phyloP scores from a whole-genome alignment of 2,113 vertebrate species.

The Tamias sibiricus region DNA sequence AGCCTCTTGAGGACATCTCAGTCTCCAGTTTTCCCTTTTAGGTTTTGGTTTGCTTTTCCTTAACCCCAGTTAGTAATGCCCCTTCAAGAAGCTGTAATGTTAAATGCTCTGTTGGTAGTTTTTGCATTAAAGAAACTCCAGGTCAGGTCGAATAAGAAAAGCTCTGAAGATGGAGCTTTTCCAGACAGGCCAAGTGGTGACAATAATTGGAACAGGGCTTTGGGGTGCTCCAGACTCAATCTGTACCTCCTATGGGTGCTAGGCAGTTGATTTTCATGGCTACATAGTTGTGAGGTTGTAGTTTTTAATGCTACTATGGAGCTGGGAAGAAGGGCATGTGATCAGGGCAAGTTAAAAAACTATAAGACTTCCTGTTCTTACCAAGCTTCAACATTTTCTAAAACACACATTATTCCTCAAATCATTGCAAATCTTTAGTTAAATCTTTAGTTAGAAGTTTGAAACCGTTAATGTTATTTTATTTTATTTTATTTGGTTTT shows the following conservation, averaged over 20 bases:
- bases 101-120: not conserved
- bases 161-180: not conserved
- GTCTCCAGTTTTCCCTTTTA: not conserved
- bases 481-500: not conserved
- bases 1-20: not conserved
- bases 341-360: not conserved
- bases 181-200: not conserved
- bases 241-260: not conserved
- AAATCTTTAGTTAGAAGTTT: too few relatives aligned
- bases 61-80: not conserved
- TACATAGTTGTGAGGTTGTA: not conserved
- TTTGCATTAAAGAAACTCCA: not conserved
- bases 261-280: not conserved
- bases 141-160: not conserved
- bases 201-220: not conserved
- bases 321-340: not conserved
- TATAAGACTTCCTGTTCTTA: not conserved
- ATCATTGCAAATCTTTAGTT: not conserved
- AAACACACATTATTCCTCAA: not conserved
- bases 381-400: not conserved
- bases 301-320: not conserved
- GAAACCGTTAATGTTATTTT: too few relatives aligned
- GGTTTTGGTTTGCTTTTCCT: not conserved
- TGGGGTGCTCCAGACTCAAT: not conserved
- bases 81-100: not conserved